These are phyloP conservation scores for Epinephelus malabaricus DNA, from an alignment of 2,797 vertebrate genomes.

Conservation along the genomic window DNA sequence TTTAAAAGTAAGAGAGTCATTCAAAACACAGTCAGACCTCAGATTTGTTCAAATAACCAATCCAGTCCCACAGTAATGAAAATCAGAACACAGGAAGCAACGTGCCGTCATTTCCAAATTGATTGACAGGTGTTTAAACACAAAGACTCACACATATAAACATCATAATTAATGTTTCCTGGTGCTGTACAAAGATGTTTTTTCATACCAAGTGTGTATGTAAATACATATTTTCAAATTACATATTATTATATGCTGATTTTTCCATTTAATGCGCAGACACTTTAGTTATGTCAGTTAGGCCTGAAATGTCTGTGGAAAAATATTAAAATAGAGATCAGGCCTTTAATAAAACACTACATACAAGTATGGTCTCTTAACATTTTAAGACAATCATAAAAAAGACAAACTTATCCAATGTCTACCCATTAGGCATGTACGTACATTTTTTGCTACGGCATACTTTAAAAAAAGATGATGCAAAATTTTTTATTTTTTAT, in stretches of 20 bases:
- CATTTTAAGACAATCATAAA: not conserved
- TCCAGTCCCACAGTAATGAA: not conserved
- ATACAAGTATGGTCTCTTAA: not conserved
- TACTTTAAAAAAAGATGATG: too few relatives aligned
- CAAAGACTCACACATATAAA: not conserved
- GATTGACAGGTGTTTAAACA: not conserved
- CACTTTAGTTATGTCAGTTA: not conserved
- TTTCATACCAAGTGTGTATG: not conserved
- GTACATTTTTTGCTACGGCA: too few relatives aligned
- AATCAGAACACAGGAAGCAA: not conserved
- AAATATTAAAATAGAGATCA: not conserved
- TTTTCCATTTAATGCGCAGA: not conserved
- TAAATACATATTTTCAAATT: not conserved
- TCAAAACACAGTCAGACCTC: not conserved
- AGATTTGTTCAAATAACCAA: not conserved
- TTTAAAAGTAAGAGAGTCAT: not conserved
- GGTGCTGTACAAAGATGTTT: not conserved
- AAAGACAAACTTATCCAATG: too few relatives aligned
- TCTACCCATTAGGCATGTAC: too few relatives aligned
- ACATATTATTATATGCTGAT: not conserved
- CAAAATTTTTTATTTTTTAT: too few relatives aligned
- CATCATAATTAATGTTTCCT: not conserved
- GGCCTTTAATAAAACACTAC: not conserved
- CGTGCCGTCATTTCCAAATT: not conserved
- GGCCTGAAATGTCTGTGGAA: not conserved